Percentiles rank a stretch among this genome's conserved stretches.
phyloP scores from a whole-genome alignment of 1,140 invertebrate species.

The Sitobion miscanthi region DNA sequence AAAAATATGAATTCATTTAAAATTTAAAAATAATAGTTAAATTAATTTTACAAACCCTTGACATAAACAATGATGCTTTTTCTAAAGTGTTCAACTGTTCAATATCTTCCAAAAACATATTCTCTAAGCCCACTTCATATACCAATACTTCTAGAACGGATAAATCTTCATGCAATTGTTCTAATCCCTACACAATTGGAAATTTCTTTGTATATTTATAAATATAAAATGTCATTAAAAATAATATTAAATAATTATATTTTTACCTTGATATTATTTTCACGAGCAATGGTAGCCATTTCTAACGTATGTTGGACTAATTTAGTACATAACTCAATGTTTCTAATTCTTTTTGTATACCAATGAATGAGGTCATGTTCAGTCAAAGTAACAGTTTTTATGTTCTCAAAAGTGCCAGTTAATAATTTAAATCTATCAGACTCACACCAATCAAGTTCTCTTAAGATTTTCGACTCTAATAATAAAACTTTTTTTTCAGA shows the following conservation, averaged over 20 bases:
- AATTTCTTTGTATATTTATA: neutral
- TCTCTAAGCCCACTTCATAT: constrained; percentile 31
- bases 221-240: neutral
- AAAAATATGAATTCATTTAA: neutral
- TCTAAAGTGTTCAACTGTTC: constrained; percentile 45
- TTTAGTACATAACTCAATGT: constrained; percentile 43
- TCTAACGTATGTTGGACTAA: constrained; percentile 50
- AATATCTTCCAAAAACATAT: constrained; percentile 49
- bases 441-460: constrained; percentile 52
- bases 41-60: constrained; percentile 31
- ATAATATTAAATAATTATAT: neutral
- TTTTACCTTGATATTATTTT: constrained; percentile 51
- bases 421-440: constrained; percentile 50
- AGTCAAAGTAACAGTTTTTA: constrained; percentile 7
- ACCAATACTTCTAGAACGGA: constrained; percentile 49
- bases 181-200: neutral
- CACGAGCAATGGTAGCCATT: constrained; percentile 44
- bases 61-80: constrained; percentile 52
- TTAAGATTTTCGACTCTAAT: constrained; percentile 28
- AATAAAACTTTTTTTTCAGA: constrained; percentile 10
- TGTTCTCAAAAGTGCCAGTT: constrained; percentile 43
- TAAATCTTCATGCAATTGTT: constrained; percentile 51
- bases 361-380: constrained; percentile 38
- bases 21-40: neutral
- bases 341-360: constrained; percentile 50